phyloP scores from a whole-genome alignment of 2,113 vertebrate genomes.

The Clarias gariepinus region DNA sequence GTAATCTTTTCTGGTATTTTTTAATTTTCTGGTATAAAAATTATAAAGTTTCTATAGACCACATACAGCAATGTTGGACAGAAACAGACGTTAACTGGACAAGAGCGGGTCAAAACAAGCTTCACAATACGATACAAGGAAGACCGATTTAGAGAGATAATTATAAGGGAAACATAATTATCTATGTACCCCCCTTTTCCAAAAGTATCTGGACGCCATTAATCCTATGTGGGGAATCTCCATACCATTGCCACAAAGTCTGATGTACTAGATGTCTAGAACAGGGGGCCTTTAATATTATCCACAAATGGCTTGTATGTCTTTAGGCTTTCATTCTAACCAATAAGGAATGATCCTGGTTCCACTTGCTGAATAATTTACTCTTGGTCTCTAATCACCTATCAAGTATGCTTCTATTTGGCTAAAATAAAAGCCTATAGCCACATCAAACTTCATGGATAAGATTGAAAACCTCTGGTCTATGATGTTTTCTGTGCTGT shows the following conservation, averaged over 20 bases:
- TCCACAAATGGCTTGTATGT: neutral
- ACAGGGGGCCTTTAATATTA: neutral
- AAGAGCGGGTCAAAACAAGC: constrained; percentile 58
- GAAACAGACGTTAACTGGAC: neutral
- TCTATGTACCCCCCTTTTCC: neutral
- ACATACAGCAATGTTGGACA: constrained; percentile 67
- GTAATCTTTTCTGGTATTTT: too few relatives aligned
- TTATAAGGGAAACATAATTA: neutral
- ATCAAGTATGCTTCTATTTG: neutral
- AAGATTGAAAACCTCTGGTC: neutral
- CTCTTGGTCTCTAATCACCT: neutral
- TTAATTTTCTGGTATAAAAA: too few relatives aligned
- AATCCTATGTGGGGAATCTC: neutral
- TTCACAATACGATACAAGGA: neutral
- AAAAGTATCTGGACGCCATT: neutral
- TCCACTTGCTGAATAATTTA: neutral
- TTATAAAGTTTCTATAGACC: constrained; percentile 56
- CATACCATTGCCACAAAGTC: neutral
- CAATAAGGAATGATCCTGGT: neutral
- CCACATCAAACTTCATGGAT: neutral
- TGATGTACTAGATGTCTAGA: neutral
- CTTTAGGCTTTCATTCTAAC: neutral
- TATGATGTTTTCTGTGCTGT: neutral
- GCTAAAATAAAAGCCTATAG: neutral
- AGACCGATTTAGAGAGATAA: neutral